Evolutionary conservation across 2,113 vertebrate genomes (phyloP).

Genomic region (Pachypanchax playfairii): DNA sequence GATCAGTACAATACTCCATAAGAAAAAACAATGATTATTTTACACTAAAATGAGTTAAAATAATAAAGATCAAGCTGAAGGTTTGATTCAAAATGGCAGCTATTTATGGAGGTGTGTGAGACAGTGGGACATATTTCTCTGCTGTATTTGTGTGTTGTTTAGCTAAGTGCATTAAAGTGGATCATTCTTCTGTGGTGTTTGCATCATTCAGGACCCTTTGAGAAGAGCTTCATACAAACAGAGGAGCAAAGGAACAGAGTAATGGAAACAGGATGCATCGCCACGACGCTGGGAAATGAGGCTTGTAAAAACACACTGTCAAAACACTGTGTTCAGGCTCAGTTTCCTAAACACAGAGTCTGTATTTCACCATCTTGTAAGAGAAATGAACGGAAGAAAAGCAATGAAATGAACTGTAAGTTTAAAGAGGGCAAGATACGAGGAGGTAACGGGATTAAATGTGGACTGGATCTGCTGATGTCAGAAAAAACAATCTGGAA

Average conservation of each 20-base stretch:
- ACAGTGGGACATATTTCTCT: neutral
- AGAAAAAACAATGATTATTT: too few species aligned
- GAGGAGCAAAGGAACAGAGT: conserved; percentile 36
- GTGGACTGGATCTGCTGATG: neutral
- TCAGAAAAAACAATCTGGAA: neutral
- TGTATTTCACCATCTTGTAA: neutral
- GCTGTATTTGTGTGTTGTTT: too few species aligned
- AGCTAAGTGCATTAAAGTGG: conserved; percentile 1
- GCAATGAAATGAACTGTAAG: neutral
- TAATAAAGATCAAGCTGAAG: too few species aligned
- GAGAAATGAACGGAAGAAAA: conserved; percentile 1
- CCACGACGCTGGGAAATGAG: conserved; percentile 27
- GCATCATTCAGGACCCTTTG: conserved; percentile 15
- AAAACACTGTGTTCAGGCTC: conserved; percentile 4
- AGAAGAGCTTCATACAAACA: conserved; percentile 28
- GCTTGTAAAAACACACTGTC: conserved; percentile 45
- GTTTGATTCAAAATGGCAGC: neutral
- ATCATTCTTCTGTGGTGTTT: conserved; percentile 42
- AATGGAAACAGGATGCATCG: conserved; percentile 60
- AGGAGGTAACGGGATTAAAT: neutral
- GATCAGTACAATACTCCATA: too few species aligned
- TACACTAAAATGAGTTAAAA: too few species aligned
- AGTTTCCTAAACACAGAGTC: conserved; percentile 13
- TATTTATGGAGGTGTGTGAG: neutral
- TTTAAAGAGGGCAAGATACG: too few species aligned